Evolutionary conservation across 92 coral and sea anemone species (phyloP).

Genomic region (Porites lobata): DNA sequence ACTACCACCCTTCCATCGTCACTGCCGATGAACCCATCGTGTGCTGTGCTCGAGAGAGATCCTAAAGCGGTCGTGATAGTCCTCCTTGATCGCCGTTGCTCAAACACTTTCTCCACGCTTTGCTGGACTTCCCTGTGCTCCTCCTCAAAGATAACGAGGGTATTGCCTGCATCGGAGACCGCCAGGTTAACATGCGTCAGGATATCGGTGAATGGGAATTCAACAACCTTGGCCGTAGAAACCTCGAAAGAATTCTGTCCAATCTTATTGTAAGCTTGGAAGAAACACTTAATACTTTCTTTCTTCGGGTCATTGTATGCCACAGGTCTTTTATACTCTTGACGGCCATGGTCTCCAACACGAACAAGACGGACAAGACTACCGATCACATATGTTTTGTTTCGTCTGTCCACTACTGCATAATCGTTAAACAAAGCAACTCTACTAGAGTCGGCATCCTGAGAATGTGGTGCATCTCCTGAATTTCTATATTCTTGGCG

Average conservation of each 20-base stretch:
- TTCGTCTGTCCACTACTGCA: constrained; percentile 17
- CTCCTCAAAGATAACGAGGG: constrained; percentile 33
- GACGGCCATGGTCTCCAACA: not conserved
- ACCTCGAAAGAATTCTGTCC: constrained; percentile 36
- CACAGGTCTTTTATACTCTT: constrained; percentile 21
- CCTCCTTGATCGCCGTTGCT: constrained; percentile 28
- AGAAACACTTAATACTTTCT: constrained; percentile 39
- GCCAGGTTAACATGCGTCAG: constrained; percentile 50
- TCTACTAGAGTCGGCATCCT: not conserved
- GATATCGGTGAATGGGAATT: constrained; percentile 33
- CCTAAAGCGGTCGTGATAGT: not conserved
- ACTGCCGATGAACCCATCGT: constrained; percentile 5
- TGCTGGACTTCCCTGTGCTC: constrained; percentile 8
- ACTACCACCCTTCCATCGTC: constrained; percentile 51
- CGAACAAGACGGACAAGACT: not conserved
- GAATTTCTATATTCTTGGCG: constrained; percentile 14
- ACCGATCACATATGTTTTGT: constrained; percentile 5
- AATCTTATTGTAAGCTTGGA: constrained; percentile 40
- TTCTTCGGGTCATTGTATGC: constrained; percentile 37
- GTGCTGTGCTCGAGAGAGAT: constrained; percentile 28
- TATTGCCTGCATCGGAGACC: constrained; percentile 38
- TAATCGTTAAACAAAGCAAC: constrained; percentile 26
- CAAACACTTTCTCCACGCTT: constrained; percentile 38
- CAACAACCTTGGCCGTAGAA: constrained; percentile 34
- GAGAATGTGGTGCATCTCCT: not conserved